Percentiles rank a stretch among this genome's conserved stretches.
Evolutionary conservation across 2,888 invertebrate genomes (phyloP).

Genomic region (Philopedon plagiatum): DNA sequence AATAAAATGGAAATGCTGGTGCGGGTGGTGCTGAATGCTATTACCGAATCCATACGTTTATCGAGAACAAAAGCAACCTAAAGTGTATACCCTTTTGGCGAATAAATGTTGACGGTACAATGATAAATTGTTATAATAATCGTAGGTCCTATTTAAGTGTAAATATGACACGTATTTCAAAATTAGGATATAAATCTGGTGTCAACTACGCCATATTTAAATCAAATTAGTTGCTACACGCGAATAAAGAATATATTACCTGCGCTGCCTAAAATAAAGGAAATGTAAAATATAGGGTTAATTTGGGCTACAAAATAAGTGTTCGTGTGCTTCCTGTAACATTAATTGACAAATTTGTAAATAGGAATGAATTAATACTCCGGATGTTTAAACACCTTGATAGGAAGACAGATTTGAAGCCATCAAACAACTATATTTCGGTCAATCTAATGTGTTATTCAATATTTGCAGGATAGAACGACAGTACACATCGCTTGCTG

Average conservation of each 20-base stretch:
- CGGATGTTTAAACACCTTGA: too few relatives aligned
- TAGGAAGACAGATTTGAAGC: too few relatives aligned
- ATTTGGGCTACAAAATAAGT: background rate
- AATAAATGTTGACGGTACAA: background rate
- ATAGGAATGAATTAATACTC: background rate
- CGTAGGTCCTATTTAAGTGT: background rate
- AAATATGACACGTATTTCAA: too few relatives aligned
- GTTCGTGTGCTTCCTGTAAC: background rate
- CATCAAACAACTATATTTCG: too few relatives aligned
- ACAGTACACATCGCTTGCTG: too few relatives aligned
- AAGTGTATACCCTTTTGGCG: background rate
- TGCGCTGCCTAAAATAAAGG: constrained; percentile 14
- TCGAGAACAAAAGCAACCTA: background rate
- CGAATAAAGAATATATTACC: constrained; percentile 43
- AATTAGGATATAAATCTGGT: constrained; percentile 33
- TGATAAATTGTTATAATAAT: background rate
- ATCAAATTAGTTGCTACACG: constrained; percentile 45
- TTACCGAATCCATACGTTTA: background rate
- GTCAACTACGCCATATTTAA: constrained; percentile 39
- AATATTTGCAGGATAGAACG: too few relatives aligned
- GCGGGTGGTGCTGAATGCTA: too few relatives aligned
- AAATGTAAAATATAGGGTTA: background rate
- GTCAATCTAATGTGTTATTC: too few relatives aligned
- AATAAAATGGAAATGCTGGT: too few relatives aligned
- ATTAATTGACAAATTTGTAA: background rate